Conservation (phyloP, 1,140 invertebrate genomes). For the Colletes gigas region DNA sequence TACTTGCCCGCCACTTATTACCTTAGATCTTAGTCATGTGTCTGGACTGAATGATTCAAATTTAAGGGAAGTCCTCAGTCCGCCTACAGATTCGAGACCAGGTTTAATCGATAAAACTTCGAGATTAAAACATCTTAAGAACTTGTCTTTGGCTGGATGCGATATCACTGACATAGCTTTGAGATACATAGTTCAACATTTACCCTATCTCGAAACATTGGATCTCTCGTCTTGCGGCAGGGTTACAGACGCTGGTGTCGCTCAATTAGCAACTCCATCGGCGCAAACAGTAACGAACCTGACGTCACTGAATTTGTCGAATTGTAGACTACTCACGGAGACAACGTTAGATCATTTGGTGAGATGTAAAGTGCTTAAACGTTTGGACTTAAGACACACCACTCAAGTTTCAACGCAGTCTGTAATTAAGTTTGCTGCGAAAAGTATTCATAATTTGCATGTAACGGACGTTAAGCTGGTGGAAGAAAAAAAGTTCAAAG, state of each 20-base stretch:
- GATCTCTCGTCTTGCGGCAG: constrained; percentile 92
- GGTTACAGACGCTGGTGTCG: constrained; percentile 94
- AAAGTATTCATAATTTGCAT: constrained; percentile 87
- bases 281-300: constrained; percentile 83
- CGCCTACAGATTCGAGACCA: constrained; percentile 91
- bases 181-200: constrained; percentile 89
- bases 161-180: constrained; percentile 94
- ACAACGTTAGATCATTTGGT: constrained; percentile 89
- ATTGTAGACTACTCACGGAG: constrained; percentile 91
- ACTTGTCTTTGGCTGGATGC: constrained; percentile 90
- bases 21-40: constrained; percentile 91
- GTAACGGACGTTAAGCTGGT: constrained; percentile 89
- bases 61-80: constrained; percentile 90
- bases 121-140: constrained; percentile 88
- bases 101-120: constrained; percentile 91
- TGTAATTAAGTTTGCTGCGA: constrained; percentile 90
- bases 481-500: constrained; percentile 77
- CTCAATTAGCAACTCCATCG: constrained; percentile 87
- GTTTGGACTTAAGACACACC: constrained; percentile 88
- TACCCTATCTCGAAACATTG: constrained; percentile 87
- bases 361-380: constrained; percentile 84
- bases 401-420: constrained; percentile 89
- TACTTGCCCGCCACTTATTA: constrained; percentile 89
- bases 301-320: constrained; percentile 87
- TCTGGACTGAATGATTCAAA: constrained; percentile 91